Percentiles rank a stretch among this genome's conserved stretches.
Conservation (phyloP, 2,113 vertebrate species). For the Centrocercus urophasianus region DNA sequence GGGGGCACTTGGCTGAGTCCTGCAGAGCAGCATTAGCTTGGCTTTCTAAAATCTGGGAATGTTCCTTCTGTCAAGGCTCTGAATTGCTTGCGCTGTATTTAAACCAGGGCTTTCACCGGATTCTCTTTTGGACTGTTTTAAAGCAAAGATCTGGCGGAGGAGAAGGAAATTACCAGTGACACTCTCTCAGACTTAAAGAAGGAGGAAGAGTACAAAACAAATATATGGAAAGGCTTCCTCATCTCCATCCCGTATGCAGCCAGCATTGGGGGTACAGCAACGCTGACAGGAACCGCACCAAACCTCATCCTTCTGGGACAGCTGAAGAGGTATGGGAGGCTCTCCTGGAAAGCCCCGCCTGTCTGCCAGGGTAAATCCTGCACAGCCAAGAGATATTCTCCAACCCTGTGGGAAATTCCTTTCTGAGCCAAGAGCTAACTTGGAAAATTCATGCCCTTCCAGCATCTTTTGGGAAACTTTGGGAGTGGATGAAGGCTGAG, state of each 20-base stretch:
- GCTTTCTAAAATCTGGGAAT: slow-evolving; percentile 9
- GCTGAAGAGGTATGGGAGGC: slow-evolving; percentile 85
- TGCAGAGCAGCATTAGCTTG: slow-evolving; percentile 1
- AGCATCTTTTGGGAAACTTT: neutral
- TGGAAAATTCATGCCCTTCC: neutral
- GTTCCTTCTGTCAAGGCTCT: slow-evolving; percentile 60
- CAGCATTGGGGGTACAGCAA: slow-evolving; percentile 95
- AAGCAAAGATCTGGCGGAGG: slow-evolving; percentile 80
- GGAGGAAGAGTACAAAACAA: slow-evolving; percentile 86
- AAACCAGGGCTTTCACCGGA: slow-evolving; percentile 59
- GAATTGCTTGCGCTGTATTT: slow-evolving; percentile 42
- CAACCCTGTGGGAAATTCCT: neutral
- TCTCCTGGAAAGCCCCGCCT: neutral
- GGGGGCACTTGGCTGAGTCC: neutral
- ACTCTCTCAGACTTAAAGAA: slow-evolving; percentile 76
- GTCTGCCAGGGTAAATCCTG: neutral
- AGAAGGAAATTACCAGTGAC: slow-evolving; percentile 69
- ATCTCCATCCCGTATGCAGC: slow-evolving; percentile 95
- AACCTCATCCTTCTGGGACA: slow-evolving; percentile 97
- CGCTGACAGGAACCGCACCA: slow-evolving; percentile 92
- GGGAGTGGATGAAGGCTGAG: neutral
- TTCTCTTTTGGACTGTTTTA: slow-evolving; percentile 72
- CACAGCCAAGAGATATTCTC: neutral
- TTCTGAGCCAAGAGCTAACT: neutral
- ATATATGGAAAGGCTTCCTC: slow-evolving; percentile 96